Evolutionary conservation across 1,140 invertebrate species (phyloP), one percentile per base, ranked within the genome.

Genomic region (Brachionus rotundiformis): DNA sequence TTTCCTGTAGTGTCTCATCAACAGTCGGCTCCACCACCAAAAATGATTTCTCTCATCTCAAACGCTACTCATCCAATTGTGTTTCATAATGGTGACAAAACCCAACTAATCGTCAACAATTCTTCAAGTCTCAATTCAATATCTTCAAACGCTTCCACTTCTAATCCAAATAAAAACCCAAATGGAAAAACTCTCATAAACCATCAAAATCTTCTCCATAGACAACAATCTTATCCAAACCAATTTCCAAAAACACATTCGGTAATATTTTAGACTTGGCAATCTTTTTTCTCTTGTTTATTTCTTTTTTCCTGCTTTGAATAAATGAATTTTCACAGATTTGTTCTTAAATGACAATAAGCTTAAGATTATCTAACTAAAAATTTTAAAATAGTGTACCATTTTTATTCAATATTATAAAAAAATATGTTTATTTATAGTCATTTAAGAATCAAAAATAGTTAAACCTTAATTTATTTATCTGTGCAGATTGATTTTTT

Each of bases 291-390:
- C 11, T 27, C 1, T 27, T 63, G 0, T 23, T 7, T 3, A 13
- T 33, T 73, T 73, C 2, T 11, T 73, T 73, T 73, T 41, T 73
- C 7, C 16, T 31, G 68, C 39, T 73, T 44, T 73, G 68, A 73
- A 41, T 73, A 73, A 73, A 44, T 73, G 33, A 73, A 44, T 41
- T 73, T 73, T 36, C 63, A 68, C 63, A 68, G 63, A 68, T 68
- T 23, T 63, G 29, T 63, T 63, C 25, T 63, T 29, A 63, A 33
- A 63, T 63, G 29, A 63, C 39, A 41, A 8, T 31, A 19, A 33
- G n/a, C n/a, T n/a, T n/a, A n/a, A n/a, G n/a, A n/a, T n/a, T n/a
- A n/a, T n/a, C n/a, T n/a, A n/a, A n/a, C n/a, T n/a, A n/a, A n/a
- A n/a, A n/a, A n/a, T n/a, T n/a, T n/a, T n/a, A n/a, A n/a, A n/a